A percentile compares a stretch with the other conserved stretches of the same genome.
Evolutionary conservation across 2,797 vertebrate species (phyloP).

Genomic region (Garrulus glandarius): DNA sequence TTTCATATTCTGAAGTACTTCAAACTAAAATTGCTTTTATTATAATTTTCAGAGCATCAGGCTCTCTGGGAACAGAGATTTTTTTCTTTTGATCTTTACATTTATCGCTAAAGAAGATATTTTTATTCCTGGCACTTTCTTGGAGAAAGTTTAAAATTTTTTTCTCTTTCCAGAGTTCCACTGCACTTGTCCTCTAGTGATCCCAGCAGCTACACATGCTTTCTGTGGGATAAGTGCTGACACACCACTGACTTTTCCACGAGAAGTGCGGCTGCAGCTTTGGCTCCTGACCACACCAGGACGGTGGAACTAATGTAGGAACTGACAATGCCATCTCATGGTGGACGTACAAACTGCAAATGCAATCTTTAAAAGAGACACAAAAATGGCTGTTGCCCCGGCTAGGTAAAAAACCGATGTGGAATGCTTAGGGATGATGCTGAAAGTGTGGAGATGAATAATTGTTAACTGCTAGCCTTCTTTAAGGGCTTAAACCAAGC

Average conservation of each 20-base stretch:
- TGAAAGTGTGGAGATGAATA: neutral
- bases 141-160: neutral
- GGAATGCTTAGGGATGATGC: neutral
- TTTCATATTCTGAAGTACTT: neutral
- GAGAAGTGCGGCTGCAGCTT: neutral
- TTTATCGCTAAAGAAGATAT: neutral
- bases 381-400: neutral
- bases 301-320: neutral
- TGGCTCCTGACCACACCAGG: neutral
- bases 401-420: neutral
- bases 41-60: neutral
- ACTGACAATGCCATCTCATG: slow-evolving; percentile 15
- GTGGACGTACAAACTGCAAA: neutral
- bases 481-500: neutral
- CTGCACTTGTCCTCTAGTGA: neutral
- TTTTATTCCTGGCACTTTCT: neutral
- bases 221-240: neutral
- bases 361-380: neutral
- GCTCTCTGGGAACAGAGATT: neutral
- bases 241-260: neutral
- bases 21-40: neutral
- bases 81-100: slow-evolving; percentile 16
- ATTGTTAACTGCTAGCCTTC: neutral
- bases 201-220: neutral
- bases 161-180: neutral